phyloP scores from a whole-genome alignment of 2,113 vertebrate genomes.

The Hucho hucho region DNA sequence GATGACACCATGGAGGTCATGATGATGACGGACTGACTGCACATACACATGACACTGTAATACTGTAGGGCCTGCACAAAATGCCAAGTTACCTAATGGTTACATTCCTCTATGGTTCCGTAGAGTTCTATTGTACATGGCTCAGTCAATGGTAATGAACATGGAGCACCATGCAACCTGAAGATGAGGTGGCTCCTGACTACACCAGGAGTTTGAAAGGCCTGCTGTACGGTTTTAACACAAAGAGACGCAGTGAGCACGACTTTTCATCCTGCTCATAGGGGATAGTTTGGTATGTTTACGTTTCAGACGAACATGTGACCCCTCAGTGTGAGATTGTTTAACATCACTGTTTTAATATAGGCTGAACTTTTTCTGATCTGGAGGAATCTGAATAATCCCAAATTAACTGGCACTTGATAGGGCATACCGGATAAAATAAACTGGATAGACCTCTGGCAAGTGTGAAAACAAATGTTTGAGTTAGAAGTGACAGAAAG shows the following conservation, averaged over 20 bases:
- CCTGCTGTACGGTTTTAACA: conserved; percentile 38
- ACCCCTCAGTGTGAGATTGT: conserved; percentile 1
- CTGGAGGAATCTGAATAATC: conserved; percentile 16
- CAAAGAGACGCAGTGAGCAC: conserved; percentile 5
- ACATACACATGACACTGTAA: conserved; percentile 53
- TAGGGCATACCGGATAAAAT: neutral
- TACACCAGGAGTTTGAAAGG: conserved; percentile 48
- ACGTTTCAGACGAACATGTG: conserved; percentile 27
- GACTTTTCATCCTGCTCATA: neutral
- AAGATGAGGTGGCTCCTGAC: conserved; percentile 65
- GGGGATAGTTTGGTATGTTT: conserved; percentile 30
- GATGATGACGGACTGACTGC: conserved; percentile 35
- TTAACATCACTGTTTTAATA: conserved; percentile 31
- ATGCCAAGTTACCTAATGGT: conserved; percentile 59
- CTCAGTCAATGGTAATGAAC: conserved; percentile 63
- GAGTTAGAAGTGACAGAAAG: no score
- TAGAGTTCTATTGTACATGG: conserved; percentile 68
- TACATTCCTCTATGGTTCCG: conserved; percentile 69
- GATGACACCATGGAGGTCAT: conserved; percentile 51
- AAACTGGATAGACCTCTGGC: neutral
- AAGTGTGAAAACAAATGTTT: no score
- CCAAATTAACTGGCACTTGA: conserved; percentile 45
- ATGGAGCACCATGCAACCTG: conserved; percentile 76
- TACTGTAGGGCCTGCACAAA: conserved; percentile 56
- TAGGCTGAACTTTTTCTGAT: conserved; percentile 50